Conservation (phyloP, 2,888 invertebrate species). For the Euspilapteryx auroguttella region DNA sequence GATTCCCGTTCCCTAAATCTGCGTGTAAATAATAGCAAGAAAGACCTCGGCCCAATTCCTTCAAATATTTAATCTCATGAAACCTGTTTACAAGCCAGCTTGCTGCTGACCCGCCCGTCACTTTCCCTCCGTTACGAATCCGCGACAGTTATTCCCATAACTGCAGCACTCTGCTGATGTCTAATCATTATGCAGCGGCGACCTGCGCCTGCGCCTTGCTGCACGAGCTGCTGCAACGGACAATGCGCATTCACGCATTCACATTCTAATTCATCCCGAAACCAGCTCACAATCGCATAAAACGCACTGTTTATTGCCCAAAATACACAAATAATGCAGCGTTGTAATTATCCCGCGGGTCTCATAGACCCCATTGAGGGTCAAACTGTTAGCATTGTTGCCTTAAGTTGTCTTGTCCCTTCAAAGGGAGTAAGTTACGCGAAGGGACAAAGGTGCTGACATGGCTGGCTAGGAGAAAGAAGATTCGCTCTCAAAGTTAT, state of each 20-base stretch:
- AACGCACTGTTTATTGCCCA: constrained; percentile 59
- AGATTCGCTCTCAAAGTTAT: too few species aligned
- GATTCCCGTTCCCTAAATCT: too few species aligned
- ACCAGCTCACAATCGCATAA: constrained; percentile 50
- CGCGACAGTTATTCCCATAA: too few species aligned
- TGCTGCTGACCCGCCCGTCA: too few species aligned
- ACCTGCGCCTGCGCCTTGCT: constrained; percentile 45
- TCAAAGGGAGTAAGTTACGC: constrained; percentile 43
- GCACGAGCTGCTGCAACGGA: constrained; percentile 58
- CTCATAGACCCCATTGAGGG: constrained; percentile 26
- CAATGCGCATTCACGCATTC: constrained; percentile 53
- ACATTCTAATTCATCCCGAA: constrained; percentile 37
- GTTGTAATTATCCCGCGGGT: constrained; percentile 17
- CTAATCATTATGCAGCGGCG: constrained; percentile 45
- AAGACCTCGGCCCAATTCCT: too few species aligned
- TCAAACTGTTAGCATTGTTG: constrained; percentile 48
- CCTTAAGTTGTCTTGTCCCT: constrained; percentile 37
- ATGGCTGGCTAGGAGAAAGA: constrained; percentile 34
- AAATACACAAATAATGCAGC: constrained; percentile 55
- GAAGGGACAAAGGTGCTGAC: constrained; percentile 54
- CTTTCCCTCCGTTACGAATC: too few species aligned
- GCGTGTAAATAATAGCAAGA: too few species aligned
- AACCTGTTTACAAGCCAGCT: too few species aligned
- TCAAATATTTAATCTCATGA: too few species aligned
- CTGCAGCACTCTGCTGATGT: too few species aligned